Evolutionary conservation across 2,113 vertebrate genomes (phyloP).

Genomic region (Chionis minor): DNA sequence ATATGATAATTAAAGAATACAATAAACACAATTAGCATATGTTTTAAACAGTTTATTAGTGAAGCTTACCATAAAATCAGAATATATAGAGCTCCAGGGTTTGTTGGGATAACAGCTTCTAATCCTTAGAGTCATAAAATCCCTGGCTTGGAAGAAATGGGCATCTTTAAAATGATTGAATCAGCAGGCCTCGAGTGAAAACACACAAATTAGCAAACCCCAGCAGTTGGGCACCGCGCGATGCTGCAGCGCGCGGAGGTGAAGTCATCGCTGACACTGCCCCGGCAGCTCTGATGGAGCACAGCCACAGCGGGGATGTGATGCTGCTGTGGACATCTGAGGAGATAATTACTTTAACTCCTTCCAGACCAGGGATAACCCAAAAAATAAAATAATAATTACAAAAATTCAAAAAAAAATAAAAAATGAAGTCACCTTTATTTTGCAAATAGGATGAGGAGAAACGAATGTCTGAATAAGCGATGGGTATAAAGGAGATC

Average conservation of each 20-base stretch:
- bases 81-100: slow-evolving; percentile 68
- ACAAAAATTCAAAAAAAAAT: neutral
- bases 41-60: slow-evolving; percentile 75
- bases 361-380: neutral
- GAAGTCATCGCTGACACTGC: slow-evolving; percentile 1
- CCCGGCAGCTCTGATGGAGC: slow-evolving; percentile 29
- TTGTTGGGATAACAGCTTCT: slow-evolving; percentile 68
- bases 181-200: slow-evolving; percentile 70
- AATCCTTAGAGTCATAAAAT: slow-evolving; percentile 73
- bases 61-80: slow-evolving; percentile 73
- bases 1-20: slow-evolving; percentile 69
- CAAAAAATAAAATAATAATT: neutral
- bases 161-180: slow-evolving; percentile 67
- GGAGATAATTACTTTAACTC: slow-evolving; percentile 53
- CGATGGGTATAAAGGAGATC: neutral
- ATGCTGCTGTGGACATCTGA: slow-evolving; percentile 2
- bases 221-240: slow-evolving; percentile 9
- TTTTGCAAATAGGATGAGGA: neutral
- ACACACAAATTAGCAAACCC: slow-evolving; percentile 70
- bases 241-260: neutral
- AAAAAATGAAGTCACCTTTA: neutral
- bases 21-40: slow-evolving; percentile 74
- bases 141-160: slow-evolving; percentile 73
- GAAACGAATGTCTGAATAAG: accelerated
- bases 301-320: neutral